These are phyloP conservation scores for Gymnothorax reevesii DNA, from an alignment of 2,797 vertebrate genomes.

Conservation along the genomic window DNA sequence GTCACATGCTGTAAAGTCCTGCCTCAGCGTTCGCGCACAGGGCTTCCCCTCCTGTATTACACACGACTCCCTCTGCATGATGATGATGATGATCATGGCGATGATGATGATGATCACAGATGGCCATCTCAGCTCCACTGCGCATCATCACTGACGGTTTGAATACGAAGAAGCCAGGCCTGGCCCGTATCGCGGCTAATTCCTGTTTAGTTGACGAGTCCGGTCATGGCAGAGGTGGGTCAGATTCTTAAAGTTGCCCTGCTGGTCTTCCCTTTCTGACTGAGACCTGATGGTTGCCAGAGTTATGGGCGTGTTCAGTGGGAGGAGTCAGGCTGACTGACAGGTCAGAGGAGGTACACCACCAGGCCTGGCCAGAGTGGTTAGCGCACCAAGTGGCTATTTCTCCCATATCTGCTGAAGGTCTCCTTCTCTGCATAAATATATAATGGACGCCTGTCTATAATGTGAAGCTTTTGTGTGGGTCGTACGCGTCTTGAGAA, in stretches of 20 bases:
- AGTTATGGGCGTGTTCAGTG: neutral
- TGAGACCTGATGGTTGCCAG: neutral
- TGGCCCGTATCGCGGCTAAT: constrained; percentile 68
- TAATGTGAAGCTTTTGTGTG: constrained; percentile 74
- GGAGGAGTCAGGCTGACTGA: neutral
- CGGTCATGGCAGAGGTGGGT: constrained; percentile 56
- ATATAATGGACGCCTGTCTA: constrained; percentile 76
- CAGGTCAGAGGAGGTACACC: constrained; percentile 41
- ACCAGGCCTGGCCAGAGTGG: constrained; percentile 48
- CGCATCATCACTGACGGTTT: constrained; percentile 33
- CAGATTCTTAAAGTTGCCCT: constrained; percentile 57
- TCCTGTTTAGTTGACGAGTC: constrained; percentile 73
- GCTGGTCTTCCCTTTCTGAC: constrained; percentile 25
- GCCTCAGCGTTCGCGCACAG: constrained; percentile 26
- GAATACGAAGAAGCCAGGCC: constrained; percentile 52
- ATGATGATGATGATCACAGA: constrained; percentile 42
- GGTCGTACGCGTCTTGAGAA: constrained; percentile 72
- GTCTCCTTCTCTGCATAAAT: constrained; percentile 70
- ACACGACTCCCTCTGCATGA: constrained; percentile 57
- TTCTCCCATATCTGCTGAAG: constrained; percentile 67
- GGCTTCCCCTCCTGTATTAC: constrained; percentile 49
- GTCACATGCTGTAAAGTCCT: constrained; percentile 11
- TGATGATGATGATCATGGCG: constrained; percentile 55
- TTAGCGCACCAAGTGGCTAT: constrained; percentile 75
- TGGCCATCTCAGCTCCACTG: constrained; percentile 22